Base-by-base conservation (phyloP, 2,113 vertebrate species). In the Chrysochloris asiatica region DNA sequence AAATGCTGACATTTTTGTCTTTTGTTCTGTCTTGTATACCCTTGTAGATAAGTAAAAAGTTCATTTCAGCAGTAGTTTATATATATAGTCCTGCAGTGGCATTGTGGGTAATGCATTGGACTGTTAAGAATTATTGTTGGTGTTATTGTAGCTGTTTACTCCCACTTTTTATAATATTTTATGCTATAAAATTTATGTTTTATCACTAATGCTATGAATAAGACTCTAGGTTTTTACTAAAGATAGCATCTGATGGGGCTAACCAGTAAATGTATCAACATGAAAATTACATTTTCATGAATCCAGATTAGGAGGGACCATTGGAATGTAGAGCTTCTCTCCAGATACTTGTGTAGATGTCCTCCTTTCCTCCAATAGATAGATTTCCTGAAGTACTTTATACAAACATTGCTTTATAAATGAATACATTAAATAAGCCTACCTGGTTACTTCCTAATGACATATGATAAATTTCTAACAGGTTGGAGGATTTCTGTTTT, bases 211-310 rank as follows among this genome's bases (percentile, higher is more conserved):
- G 47, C 3, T 69, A 7, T 83, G 21, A 69, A n/a, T 88, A 22
- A 90, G 43, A 76, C 54, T 13, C 19, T n/a, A 22, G 16, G 9
- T 75, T 71, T 41, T 90, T 52, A 12, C 28, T 52, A 83, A 88
- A 43, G 48, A 50, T 22, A 56, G 54, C 54, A 56, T 56, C 63
- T 50, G 7, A 83, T 52, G 71, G 86, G 9, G 19, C 1, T 61
- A 61, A 75, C 28, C 36, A 80, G 5, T 59, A 63, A 69, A 75
- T 2, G n/a, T 8, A 67, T n/a, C 72, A 28, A 81, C 38, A 76
- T 76, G 26, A 61, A 90, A 22, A 52, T 81, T 87, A 75, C 76
- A 36, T 88, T 88, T 86, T 84, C 30, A 59, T 67, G 52, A 96
- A 47, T 21, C 22, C 30, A 69, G 41, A 80, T 59, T 77, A 59